Base-by-base conservation (phyloP, 2,888 invertebrate species). In the Himalopsyche japonica region DNA sequence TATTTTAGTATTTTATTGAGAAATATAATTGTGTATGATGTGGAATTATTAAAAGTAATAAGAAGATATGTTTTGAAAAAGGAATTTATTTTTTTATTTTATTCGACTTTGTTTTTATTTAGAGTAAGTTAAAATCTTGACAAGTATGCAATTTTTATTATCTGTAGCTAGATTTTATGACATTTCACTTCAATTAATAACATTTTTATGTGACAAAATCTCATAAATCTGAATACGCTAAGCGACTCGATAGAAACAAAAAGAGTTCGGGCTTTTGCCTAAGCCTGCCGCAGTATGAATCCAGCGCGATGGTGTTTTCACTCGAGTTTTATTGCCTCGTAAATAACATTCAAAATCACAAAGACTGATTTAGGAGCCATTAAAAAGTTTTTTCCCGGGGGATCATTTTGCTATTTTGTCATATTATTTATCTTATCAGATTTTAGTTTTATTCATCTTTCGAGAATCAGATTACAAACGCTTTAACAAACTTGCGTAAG, bases 311-410 rank as follows among this genome's bases (percentile, higher is more conserved):
- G 34, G 64, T 83, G 83, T 85, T 85, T 79, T 85, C 85, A 82
- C 83, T 78, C 85, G 83, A 48, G 64, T 85, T 85, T 85, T 83
- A 85, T 80, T 64, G 76, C 79, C 12, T 47, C 24, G 80, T 85
- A 85, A 85, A 85, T 81, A 76, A 64, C 57, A 57, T 77, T 82
- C 83, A 80, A 78, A 64, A 47, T 79, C 81, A 81, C 81, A 81
- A 83, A 78, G 85, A 80, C 57, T 70, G 80, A 79, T 80, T 85
- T 85, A 37, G 83, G 76, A 81, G 64, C 64, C 81, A 76, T 80
- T 80, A 76, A 78, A 84, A 84, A 37, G 80, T 70, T 70, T 70
- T 70, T 70, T 70, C 70, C 20, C 70, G 27, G 43, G 12, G 70
- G 24, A 24, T 70, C 70, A 27, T 70, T 70, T 70, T 70, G 70